A percentile compares a stretch with the other conserved stretches of the same genome.
phyloP scores from a whole-genome alignment of 2,113 vertebrate species.

The Rhea americana region DNA sequence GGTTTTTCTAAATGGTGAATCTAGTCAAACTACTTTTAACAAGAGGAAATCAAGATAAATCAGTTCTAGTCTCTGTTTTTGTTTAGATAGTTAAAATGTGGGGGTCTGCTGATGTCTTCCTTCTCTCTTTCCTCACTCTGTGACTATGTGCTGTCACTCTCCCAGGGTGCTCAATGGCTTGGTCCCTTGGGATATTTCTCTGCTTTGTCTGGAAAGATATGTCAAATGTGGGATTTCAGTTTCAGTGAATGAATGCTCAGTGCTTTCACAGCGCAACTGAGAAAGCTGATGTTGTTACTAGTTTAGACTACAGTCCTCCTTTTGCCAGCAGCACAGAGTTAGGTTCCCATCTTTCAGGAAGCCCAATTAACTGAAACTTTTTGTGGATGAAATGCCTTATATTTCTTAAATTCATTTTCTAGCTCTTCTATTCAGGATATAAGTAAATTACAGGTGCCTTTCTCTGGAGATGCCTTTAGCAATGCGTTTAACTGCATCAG shows the following conservation, averaged over 20 bases:
- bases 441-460: neutral
- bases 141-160: neutral
- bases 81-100: neutral
- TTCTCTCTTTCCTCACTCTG: accelerated
- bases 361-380: neutral
- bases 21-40: neutral
- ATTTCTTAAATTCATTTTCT: neutral
- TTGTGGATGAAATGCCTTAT: neutral
- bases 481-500: neutral
- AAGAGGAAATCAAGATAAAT: neutral
- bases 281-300: neutral
- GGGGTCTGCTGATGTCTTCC: neutral
- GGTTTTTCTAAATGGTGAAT: neutral
- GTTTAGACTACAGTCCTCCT: neutral
- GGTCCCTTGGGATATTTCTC: neutral
- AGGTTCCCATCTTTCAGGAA: accelerated
- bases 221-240: neutral
- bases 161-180: neutral
- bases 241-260: neutral
- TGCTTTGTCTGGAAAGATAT: neutral
- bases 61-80: neutral
- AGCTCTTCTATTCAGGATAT: no score
- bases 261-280: accelerated
- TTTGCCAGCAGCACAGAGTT: neutral
- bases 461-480: neutral